phyloP scores from a whole-genome alignment of 2,113 vertebrate genomes.

The Phylloscopus trochiloides region DNA sequence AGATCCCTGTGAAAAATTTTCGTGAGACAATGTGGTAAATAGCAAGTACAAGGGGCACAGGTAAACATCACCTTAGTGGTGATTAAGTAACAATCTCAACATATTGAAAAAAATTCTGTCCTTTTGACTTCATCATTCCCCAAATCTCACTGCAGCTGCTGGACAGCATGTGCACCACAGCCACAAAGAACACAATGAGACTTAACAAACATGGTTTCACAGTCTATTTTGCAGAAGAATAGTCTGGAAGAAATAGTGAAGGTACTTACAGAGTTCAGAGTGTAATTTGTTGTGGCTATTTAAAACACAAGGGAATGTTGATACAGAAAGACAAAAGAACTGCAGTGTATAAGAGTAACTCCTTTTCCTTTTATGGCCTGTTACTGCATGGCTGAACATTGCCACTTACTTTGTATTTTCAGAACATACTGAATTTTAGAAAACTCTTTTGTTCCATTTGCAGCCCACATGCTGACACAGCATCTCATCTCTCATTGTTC shows the following conservation, averaged over 20 bases:
- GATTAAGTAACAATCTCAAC: background rate
- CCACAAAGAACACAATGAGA: background rate
- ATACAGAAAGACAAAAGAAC: slow-evolving; percentile 23
- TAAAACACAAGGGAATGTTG: slow-evolving; percentile 3
- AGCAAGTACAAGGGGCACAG: background rate
- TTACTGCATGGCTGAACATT: slow-evolving; percentile 18
- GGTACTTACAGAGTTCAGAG: background rate
- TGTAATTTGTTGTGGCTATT: background rate
- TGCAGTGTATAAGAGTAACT: background rate
- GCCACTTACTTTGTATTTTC: slow-evolving; percentile 6
- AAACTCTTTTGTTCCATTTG: slow-evolving; percentile 40
- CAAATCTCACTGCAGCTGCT: background rate
- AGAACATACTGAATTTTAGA: slow-evolving; percentile 6
- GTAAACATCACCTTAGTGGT: background rate
- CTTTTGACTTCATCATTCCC: background rate
- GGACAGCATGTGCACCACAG: background rate
- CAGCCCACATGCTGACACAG: slow-evolving; percentile 33
- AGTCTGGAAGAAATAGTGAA: background rate
- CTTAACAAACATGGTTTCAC: background rate
- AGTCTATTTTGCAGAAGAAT: background rate
- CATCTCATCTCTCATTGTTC: slow-evolving; percentile 33
- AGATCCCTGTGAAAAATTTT: background rate
- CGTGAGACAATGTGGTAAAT: background rate
- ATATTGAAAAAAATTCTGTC: background rate
- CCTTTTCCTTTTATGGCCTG: slow-evolving; percentile 25